Percentiles rank a stretch among this genome's conserved stretches.
Conservation (phyloP, 2,113 vertebrate species). For the Oryctolagus cuniculus region mOryCun1.1 NC_091449.1:60228001-60228500, state of each 20-base stretch:
- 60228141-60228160: not conserved
- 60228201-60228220: not conserved
- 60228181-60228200: not conserved
- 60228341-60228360: not conserved
- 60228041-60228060: rapidly evolving
- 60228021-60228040: not conserved
- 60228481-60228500: not conserved
- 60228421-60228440: not conserved
- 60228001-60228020: not conserved
- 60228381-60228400: not conserved
- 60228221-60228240: not conserved
- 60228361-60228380: not conserved
- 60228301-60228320: not conserved
- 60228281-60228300: not conserved
- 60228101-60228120: not conserved
- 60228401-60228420: not conserved
- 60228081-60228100: not conserved
- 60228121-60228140: not conserved
- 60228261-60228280: not conserved
- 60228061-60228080: not conserved
- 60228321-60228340: not conserved
- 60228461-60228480: not conserved
- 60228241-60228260: not conserved
- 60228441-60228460: not conserved
- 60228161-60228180: not conserved